Percentiles rank a stretch among this genome's conserved stretches.
phyloP scores from a whole-genome alignment of 2,113 vertebrate genomes.

The Platichthys stellatus region DNA sequence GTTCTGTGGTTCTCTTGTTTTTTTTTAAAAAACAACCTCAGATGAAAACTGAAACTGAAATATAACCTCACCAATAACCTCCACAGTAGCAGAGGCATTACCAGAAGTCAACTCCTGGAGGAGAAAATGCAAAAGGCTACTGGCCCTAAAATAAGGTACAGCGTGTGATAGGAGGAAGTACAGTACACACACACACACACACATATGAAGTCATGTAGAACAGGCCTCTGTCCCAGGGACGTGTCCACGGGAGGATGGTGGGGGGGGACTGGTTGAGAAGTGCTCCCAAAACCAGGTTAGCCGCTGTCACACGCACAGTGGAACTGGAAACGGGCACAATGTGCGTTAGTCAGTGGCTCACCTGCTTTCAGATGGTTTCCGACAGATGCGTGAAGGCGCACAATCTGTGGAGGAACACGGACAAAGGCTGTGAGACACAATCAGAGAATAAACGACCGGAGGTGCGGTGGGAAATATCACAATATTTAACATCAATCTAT shows the following conservation, averaged over 20 bases:
- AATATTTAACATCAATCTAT: too few species aligned
- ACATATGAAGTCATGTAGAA: slow-evolving; percentile 13
- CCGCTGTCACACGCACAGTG: slow-evolving; percentile 99
- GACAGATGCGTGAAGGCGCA: background rate
- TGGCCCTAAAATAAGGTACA: slow-evolving; percentile 47
- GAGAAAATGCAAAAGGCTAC: slow-evolving; percentile 19
- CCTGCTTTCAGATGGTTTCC: slow-evolving; percentile 88
- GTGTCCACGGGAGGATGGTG: slow-evolving; percentile 35
- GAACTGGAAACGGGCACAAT: slow-evolving; percentile 91
- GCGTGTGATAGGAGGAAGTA: slow-evolving; percentile 47
- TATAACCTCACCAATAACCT: slow-evolving; percentile 37
- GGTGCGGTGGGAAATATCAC: too few species aligned
- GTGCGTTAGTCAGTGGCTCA: slow-evolving; percentile 99
- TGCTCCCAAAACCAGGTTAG: slow-evolving; percentile 97
- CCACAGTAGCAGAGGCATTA: slow-evolving; percentile 27
- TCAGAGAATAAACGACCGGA: background rate
- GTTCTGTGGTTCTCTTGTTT: too few species aligned
- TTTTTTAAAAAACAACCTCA: background rate
- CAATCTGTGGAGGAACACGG: slow-evolving; percentile 41
- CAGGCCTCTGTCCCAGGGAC: slow-evolving; percentile 46
- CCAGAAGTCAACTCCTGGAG: background rate
- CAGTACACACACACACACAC: slow-evolving; percentile 38
- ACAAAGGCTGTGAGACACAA: slow-evolving; percentile 17
- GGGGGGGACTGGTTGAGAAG: slow-evolving; percentile 51
- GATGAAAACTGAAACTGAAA: slow-evolving; percentile 40